Evolutionary conservation across 2,113 vertebrate species (phyloP).

Genomic region (Salvelinus sp.): DNA sequence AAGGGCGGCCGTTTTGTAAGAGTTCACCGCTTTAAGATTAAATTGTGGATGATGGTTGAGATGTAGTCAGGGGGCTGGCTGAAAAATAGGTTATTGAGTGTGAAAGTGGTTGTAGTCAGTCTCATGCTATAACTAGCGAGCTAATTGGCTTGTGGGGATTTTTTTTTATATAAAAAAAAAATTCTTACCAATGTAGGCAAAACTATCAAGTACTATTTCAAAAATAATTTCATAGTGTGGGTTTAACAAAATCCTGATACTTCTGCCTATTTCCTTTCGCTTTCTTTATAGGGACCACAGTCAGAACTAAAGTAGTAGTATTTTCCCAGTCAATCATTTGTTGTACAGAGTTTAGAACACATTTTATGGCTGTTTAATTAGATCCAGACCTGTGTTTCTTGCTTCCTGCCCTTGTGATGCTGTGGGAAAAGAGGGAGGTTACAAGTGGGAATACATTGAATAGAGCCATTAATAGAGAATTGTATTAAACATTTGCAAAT

Average conservation of each 20-base stretch:
- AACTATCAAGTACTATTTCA: neutral
- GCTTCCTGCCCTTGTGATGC: neutral
- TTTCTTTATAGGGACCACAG: too few species aligned
- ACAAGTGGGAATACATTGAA: neutral
- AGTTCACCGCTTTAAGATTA: neutral
- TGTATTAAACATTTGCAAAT: too few species aligned
- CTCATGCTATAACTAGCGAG: too few species aligned
- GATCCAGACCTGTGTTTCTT: constrained; percentile 2
- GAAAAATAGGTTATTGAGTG: neutral
- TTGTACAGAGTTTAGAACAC: neutral
- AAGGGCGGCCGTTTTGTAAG: neutral
- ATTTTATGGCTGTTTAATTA: neutral
- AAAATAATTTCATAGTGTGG: too few species aligned
- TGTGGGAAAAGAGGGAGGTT: neutral
- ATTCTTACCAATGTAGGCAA: neutral
- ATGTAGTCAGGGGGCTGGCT: neutral
- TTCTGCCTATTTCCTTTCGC: too few species aligned
- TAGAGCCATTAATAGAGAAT: too few species aligned
- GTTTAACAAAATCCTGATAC: too few species aligned
- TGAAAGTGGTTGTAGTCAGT: neutral
- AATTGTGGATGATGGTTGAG: neutral
- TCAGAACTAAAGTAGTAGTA: neutral
- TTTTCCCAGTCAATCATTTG: neutral
- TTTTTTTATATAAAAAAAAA: neutral
- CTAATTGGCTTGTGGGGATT: neutral